Percentiles rank a stretch among this genome's conserved stretches.
These are phyloP conservation scores for Cotesia congregata DNA, from an alignment of 2,888 invertebrate genomes.

Conservation along the genomic window DNA sequence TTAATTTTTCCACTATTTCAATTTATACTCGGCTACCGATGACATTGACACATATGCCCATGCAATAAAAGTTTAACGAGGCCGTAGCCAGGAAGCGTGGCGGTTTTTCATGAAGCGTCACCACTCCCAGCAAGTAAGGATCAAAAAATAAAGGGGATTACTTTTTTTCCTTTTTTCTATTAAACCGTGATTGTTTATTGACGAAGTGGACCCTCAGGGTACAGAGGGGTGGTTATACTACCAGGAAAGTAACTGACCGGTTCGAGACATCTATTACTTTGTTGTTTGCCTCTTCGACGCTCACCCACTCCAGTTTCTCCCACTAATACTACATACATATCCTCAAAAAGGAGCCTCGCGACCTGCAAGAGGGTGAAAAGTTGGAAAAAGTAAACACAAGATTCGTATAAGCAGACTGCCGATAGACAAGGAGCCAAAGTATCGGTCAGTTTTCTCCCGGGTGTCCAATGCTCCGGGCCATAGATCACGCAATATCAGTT, in stretches of 20 bases:
- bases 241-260: constrained; percentile 43
- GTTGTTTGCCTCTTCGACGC: constrained; percentile 58
- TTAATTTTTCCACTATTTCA: constrained; percentile 30
- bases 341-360: constrained; percentile 46
- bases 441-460: constrained; percentile 68
- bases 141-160: constrained; percentile 36
- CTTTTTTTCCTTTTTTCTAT: constrained; percentile 65
- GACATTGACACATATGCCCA: constrained; percentile 9
- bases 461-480: constrained; percentile 68
- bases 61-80: constrained; percentile 66
- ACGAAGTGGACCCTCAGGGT: constrained; percentile 66
- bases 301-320: constrained; percentile 15
- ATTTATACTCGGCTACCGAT: neutral
- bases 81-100: constrained; percentile 1
- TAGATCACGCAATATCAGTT: constrained; percentile 71
- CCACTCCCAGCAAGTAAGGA: constrained; percentile 26
- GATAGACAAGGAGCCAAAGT: constrained; percentile 26
- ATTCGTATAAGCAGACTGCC: constrained; percentile 22
- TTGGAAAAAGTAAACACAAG: constrained; percentile 32
- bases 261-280: constrained; percentile 69
- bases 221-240: constrained; percentile 28
- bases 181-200: constrained; percentile 69
- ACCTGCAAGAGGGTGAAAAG: constrained; percentile 38
- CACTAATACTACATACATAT: neutral
- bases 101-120: constrained; percentile 16